phyloP scores from a whole-genome alignment of 2,888 invertebrate species.

The Escarpia spicata region DNA sequence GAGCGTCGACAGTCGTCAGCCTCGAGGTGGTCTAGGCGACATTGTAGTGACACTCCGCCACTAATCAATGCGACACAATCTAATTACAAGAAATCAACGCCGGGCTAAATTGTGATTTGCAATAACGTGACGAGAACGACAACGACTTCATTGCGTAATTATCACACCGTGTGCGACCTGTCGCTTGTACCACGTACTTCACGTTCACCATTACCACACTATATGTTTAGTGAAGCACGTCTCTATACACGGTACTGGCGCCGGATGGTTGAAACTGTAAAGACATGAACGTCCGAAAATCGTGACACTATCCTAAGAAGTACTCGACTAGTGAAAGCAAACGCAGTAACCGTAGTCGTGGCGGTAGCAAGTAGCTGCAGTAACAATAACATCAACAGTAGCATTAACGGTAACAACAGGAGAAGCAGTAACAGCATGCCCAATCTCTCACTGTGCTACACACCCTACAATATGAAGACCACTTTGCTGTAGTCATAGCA shows the following conservation, averaged over 20 bases:
- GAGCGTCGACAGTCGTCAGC: no score
- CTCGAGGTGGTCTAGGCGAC: neutral
- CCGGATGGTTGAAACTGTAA: neutral
- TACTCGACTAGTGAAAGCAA: no score
- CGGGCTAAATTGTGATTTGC: conserved; percentile 8
- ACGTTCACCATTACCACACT: neutral
- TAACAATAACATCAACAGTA: no score
- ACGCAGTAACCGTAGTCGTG: no score
- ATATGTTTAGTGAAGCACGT: neutral
- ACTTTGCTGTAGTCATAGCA: no score
- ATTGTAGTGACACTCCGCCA: neutral
- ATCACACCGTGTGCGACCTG: neutral
- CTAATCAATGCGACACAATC: conserved; percentile 9
- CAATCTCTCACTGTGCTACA: no score
- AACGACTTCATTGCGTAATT: neutral
- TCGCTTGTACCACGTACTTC: neutral
- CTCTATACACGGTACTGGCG: neutral
- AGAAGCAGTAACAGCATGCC: no score
- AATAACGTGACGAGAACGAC: neutral
- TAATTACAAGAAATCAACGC: neutral
- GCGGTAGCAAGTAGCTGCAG: no score
- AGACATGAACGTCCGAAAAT: neutral
- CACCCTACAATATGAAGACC: no score
- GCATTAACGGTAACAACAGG: no score
- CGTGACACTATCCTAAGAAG: neutral